These are phyloP conservation scores for Griposia aprilina DNA, from an alignment of 2,888 invertebrate genomes.

Conservation along the genomic window DNA sequence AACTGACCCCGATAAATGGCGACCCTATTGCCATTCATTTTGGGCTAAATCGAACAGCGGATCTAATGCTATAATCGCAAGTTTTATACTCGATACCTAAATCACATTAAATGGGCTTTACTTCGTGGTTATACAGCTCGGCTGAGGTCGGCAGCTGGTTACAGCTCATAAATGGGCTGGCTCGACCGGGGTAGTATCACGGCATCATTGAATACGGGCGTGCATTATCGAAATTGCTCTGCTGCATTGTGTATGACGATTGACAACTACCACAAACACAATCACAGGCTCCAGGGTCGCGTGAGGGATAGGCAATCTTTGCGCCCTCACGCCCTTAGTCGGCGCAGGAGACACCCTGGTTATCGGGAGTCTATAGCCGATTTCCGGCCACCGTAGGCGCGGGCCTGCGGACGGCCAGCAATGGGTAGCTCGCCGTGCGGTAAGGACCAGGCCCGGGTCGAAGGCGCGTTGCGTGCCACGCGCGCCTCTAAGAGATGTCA, in stretches of 20 bases:
- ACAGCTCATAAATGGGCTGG: not conserved
- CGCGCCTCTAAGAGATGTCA: too few relatives aligned
- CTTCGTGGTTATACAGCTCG: not conserved
- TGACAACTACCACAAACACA: not conserved
- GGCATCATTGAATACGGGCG: not conserved
- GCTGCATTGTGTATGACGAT: not conserved
- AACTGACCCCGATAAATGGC: constrained; percentile 8
- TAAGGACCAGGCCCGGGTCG: too few relatives aligned
- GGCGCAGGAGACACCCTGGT: too few relatives aligned
- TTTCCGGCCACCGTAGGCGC: too few relatives aligned
- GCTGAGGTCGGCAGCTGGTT: not conserved
- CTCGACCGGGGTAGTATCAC: not conserved
- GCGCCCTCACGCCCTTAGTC: too few relatives aligned
- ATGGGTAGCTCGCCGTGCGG: too few relatives aligned
- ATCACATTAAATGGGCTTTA: not conserved
- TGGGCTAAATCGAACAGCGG: constrained; percentile 8
- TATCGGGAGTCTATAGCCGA: too few relatives aligned
- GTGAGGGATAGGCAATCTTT: too few relatives aligned
- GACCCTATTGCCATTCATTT: constrained; percentile 36
- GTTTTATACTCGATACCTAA: constrained; percentile 8
- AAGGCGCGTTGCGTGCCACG: too few relatives aligned
- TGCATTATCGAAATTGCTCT: not conserved
- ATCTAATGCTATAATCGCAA: constrained; percentile 20
- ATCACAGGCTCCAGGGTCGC: not conserved
- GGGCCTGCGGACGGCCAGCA: too few relatives aligned